phyloP scores from a whole-genome alignment of 1,140 invertebrate species.

The Acyrthosiphon pisum region DNA sequence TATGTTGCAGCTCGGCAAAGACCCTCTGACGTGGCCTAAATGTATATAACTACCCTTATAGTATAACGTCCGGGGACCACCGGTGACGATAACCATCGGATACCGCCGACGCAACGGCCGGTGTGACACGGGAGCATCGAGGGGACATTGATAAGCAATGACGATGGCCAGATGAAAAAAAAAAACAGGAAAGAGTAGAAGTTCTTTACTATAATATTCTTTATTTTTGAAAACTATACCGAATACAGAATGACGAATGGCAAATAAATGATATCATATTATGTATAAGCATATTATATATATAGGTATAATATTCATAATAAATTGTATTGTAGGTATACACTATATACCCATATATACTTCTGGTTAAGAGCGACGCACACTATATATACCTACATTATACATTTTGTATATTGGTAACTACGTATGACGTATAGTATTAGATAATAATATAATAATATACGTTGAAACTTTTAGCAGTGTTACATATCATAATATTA shows the following conservation, averaged over 20 bases:
- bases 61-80: not conserved
- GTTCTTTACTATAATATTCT: not conserved
- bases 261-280: no score
- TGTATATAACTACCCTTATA: not conserved
- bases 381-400: not conserved
- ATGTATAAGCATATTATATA: no score
- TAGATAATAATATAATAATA: not conserved
- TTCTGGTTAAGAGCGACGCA: not conserved
- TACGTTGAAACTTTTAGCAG: not conserved
- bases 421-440: no score
- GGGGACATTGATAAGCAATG: not conserved
- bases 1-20: not conserved
- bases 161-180: not conserved
- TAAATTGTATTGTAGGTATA: no score
- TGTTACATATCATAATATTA: not conserved
- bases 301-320: no score
- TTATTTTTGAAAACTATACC: not conserved
- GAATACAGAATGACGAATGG: not conserved
- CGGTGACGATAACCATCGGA: slow-evolving; percentile 10
- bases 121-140: not conserved
- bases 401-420: no score
- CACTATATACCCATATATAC: no score
- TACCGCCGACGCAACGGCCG: not conserved
- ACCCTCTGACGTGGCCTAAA: not conserved
- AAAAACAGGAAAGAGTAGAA: not conserved